phyloP scores from a whole-genome alignment of 2,797 vertebrate genomes.

The Anas bahamensis region DNA sequence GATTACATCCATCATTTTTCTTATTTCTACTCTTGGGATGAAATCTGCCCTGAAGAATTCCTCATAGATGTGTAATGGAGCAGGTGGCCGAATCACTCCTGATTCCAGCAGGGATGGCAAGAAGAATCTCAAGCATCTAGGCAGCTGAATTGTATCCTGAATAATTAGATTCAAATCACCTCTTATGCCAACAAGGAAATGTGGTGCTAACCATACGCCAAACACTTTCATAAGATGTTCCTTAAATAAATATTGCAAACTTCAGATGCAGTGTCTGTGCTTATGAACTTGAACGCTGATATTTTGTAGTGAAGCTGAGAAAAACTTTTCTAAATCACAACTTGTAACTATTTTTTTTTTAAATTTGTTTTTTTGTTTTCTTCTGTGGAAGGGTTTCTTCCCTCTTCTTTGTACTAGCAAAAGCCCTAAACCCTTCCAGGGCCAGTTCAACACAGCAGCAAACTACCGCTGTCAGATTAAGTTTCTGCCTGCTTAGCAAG shows the following conservation, averaged over 20 bases:
- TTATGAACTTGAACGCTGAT: not conserved
- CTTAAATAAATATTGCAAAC: not conserved
- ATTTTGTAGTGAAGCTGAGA: not conserved
- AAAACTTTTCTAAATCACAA: not conserved
- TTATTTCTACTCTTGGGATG: not conserved
- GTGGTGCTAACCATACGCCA: not conserved
- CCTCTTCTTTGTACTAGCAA: not conserved
- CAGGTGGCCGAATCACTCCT: not conserved
- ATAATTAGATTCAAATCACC: not conserved
- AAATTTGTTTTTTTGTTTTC: not conserved
- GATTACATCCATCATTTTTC: not conserved
- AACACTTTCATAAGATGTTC: not conserved
- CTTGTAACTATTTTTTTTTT: not conserved
- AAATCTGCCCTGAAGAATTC: not conserved
- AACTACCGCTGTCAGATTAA: not conserved
- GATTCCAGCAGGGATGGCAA: not conserved
- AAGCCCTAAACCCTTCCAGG: not conserved
- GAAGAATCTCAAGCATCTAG: not conserved
- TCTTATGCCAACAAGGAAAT: not conserved
- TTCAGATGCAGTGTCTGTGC: not conserved
- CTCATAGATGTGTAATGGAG: not conserved
- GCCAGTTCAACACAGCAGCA: not conserved
- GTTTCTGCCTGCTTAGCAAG: conserved; percentile 25
- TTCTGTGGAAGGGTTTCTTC: not conserved
- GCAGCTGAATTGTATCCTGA: not conserved